Evolutionary conservation across 2,888 invertebrate genomes (phyloP).

Genomic region (Mesochorus sp.): DNA sequence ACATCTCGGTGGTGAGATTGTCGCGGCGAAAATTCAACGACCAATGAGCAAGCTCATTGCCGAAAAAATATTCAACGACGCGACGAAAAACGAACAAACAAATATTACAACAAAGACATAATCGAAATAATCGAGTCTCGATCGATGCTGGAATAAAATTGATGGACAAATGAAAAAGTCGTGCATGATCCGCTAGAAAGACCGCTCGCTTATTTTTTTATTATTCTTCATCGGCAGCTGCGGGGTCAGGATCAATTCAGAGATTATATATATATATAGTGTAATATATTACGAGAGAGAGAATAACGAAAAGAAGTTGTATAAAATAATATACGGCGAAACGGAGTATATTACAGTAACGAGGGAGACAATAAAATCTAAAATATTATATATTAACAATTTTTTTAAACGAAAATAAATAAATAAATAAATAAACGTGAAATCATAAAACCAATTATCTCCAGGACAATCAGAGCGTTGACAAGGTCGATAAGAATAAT

Average conservation of each 20-base stretch:
- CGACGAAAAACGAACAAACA: conserved; percentile 1
- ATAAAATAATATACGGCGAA: conserved; percentile 11
- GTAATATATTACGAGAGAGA: background rate
- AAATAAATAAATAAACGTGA: background rate
- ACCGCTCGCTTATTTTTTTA: conserved; percentile 79
- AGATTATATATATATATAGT: conserved; percentile 5
- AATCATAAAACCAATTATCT: conserved; percentile 15
- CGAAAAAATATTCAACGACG: conserved; percentile 31
- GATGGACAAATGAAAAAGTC: conserved; percentile 53
- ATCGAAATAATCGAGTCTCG: background rate
- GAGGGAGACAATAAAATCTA: conserved; percentile 57
- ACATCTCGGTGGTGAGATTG: background rate
- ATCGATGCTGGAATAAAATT: too few species aligned
- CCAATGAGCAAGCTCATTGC: conserved; percentile 35
- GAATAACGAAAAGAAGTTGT: background rate
- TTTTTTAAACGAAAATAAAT: background rate
- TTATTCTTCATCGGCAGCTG: conserved; percentile 75
- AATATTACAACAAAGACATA: background rate
- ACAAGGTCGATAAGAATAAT: background rate
- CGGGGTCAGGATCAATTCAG: conserved; percentile 45
- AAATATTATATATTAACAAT: conserved; percentile 8
- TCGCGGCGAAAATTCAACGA: conserved; percentile 9
- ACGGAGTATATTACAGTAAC: conserved; percentile 7
- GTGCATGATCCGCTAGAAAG: conserved; percentile 71
- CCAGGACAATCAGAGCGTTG: conserved; percentile 58